Base-by-base conservation (phyloP, 2,113 vertebrate species). In the Ceuthmochares aereus region DNA sequence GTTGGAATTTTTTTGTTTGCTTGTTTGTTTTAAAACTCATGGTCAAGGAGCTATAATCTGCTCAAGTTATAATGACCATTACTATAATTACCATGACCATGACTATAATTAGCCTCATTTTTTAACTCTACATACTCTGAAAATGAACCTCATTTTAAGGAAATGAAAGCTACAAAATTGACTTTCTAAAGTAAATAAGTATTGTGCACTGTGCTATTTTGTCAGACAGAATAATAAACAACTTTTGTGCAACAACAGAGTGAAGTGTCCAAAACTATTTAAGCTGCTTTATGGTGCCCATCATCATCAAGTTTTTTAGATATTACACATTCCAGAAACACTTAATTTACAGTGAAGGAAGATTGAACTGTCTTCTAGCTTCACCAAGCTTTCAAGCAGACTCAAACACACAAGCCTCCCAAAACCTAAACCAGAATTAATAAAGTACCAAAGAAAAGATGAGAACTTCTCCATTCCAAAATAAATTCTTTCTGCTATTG, bases 361-460 rank as follows among this genome's bases (percentile, higher is more conserved):
- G 69, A 42, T n/a, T 91, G 70, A 77, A 87, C 59, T 94, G 84
- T 14, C 85, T 95, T 91, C 87, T 73, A 32, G 94, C 78, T 84
- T 82, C 77, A 84, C 63, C 30, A 85, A 85, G 25, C 29, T 93
- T 94, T 89, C 70, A 90, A 85, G 42, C 7, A 96, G 94, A 95
- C 95, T 92, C 47, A 95, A 92, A 92, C 68, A 89, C 27, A 69
- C 32, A 78, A 62, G 34, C 59, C 34, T 90, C 67, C 40, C 63
- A 74, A 96, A 96, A 90, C 87, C 40, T 74, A 76, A 95, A 96
- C 0, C 84, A 96, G 87, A 84, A 96, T 32, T 77, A 87, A 85
- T 94, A 80, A 91, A 89, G 45, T 67, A 90, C 72, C 51, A 80
- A 82, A 89, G 58, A 87, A 82, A 92, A 96, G 63, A 95, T 69